Evolutionary conservation across 2,113 vertebrate genomes (phyloP).

Genomic region (Bettongia penicillata): DNA sequence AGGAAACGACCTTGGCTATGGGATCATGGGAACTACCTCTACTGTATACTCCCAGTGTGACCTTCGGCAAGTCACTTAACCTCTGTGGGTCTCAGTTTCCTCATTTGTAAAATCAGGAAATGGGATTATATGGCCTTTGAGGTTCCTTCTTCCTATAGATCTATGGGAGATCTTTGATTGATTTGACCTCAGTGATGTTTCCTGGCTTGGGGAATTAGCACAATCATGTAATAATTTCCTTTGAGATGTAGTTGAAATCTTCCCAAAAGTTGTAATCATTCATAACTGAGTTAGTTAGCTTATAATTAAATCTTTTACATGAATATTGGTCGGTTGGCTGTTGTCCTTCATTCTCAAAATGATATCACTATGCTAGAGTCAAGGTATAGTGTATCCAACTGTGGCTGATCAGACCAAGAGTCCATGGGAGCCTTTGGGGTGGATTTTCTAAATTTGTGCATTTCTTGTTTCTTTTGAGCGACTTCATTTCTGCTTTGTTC

Average conservation of each 20-base stretch:
- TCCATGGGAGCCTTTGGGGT: too few species aligned
- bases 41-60: neutral
- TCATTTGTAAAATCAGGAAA: neutral
- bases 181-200: conserved; percentile 17
- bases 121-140: neutral
- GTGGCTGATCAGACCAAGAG: too few species aligned
- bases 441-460: too few species aligned
- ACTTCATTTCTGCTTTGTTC: too few species aligned
- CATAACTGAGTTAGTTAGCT: neutral
- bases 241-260: neutral
- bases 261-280: neutral
- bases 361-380: too few species aligned
- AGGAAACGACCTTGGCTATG: neutral
- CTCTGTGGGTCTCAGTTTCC: neutral
- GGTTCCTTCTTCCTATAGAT: neutral
- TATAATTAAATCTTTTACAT: neutral
- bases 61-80: neutral
- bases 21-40: neutral
- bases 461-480: too few species aligned
- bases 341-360: too few species aligned
- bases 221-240: neutral
- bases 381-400: too few species aligned
- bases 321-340: too few species aligned
- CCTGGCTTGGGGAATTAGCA: neutral
- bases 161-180: neutral